A percentile compares a stretch with the other conserved stretches of the same genome.
Evolutionary conservation across 2,888 invertebrate species (phyloP).

Genomic region (Clanis bilineata): DNA sequence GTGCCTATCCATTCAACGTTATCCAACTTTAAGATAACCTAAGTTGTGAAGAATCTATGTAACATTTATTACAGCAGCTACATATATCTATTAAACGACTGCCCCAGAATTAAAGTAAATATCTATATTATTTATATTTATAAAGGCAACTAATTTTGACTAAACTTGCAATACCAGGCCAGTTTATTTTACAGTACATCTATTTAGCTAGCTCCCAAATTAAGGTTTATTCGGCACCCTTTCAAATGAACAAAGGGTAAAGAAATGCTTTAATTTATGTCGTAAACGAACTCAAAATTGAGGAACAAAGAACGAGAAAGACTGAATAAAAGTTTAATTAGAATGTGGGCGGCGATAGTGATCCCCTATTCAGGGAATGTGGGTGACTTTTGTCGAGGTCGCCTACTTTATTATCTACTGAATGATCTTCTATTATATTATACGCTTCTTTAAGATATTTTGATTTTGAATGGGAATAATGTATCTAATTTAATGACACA

Average conservation of each 20-base stretch:
- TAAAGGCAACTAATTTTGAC: not conserved
- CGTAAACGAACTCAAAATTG: constrained; percentile 19
- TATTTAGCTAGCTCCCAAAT: not conserved
- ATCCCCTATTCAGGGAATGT: not conserved
- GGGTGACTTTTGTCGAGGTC: not conserved
- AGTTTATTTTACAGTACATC: too few species aligned
- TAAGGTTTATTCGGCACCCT: not conserved
- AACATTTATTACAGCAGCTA: too few species aligned
- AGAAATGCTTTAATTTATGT: constrained; percentile 14
- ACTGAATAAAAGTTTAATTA: constrained; percentile 20
- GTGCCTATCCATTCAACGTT: too few species aligned
- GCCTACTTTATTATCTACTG: not conserved
- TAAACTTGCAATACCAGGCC: too few species aligned
- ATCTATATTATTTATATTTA: not conserved
- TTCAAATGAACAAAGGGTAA: constrained; percentile 2
- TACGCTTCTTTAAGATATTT: not conserved
- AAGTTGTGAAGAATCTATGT: too few species aligned
- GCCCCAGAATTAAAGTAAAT: not conserved
- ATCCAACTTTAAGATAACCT: too few species aligned
- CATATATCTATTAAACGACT: not conserved
- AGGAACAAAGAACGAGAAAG: constrained; percentile 16
- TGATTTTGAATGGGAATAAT: too few species aligned
- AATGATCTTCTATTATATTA: not conserved
- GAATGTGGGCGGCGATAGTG: constrained; percentile 8
- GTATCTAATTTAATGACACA: too few species aligned